Conservation (phyloP, 2,113 vertebrate genomes). For the Panurus biarmicus region DNA sequence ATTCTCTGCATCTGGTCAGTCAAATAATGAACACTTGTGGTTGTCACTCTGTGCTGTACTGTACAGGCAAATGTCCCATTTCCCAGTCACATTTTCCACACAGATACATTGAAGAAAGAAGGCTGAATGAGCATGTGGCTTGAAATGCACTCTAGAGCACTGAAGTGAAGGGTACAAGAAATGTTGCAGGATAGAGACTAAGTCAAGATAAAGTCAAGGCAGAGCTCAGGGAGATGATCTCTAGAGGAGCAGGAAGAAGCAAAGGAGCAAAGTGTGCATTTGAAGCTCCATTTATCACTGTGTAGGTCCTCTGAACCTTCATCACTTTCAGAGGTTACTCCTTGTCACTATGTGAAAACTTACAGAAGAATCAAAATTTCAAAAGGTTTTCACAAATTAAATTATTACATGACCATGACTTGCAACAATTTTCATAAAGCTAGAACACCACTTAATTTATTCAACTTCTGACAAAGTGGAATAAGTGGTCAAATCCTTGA, state of each 20-base stretch:
- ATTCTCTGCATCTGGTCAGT: not conserved
- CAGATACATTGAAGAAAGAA: not conserved
- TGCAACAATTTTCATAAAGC: not conserved
- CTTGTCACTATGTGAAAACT: not conserved
- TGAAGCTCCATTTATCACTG: not conserved
- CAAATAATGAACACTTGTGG: not conserved
- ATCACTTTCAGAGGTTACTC: not conserved
- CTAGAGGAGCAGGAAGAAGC: not conserved
- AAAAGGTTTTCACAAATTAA: not conserved
- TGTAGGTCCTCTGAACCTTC: not conserved
- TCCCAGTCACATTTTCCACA: not conserved
- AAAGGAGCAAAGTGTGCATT: not conserved
- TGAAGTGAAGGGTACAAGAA: not conserved
- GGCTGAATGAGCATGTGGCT: not conserved
- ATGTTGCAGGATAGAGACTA: not conserved
- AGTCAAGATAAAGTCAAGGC: not conserved
- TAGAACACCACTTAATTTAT: not conserved
- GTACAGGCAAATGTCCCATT: not conserved
- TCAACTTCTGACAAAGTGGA: not conserved
- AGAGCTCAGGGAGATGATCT: not conserved
- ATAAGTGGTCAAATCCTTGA: not conserved
- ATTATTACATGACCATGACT: not conserved
- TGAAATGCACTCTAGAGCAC: not conserved
- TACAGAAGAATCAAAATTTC: not conserved
- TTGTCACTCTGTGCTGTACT: not conserved